Evolutionary conservation across 2,113 vertebrate genomes (phyloP), one percentile per base, ranked within the genome.

Genomic region (Osmerus mordax): DNA sequence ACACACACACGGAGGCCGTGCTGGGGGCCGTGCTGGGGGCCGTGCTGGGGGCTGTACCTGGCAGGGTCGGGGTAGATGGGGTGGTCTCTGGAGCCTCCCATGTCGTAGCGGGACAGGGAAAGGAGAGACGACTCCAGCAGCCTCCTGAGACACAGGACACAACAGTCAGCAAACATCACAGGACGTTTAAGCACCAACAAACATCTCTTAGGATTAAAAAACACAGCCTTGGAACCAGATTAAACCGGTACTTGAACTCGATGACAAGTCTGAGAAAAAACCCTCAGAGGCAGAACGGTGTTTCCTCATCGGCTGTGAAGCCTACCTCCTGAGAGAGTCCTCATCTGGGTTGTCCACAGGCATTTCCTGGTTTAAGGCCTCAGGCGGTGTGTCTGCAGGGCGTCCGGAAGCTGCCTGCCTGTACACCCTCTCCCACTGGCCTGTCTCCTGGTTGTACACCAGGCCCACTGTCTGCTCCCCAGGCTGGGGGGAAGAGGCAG

Each of bases 291-390:
- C 16, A 67, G 19, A 52, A 16, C n/a, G 19, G 12, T 6, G 32
- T 14, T 11, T 19, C 18, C 36, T 21, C 3, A 16, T 14, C 12
- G 4, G 23, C 0, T 8, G 13, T 36, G 8, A 21, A 11, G 19
- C 91, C 82, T 93, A 99, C 97, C 97, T 97, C 87, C 97, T 94
- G 65, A 99, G 94, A 2, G 96, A 97, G 91, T 99, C 96, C 87
- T 99, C 97, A 59, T 98, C 97, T 2, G 97, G 93, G 77, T 93
- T 96, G 83, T 99, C 97, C 82, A 97, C 97, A 89, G 96, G 94
- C 94, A 97, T 95, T 89, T 99, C 97, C 89, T 97, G 96, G 93
- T 93, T 96, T 96, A 99, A 96, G 96, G 96, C 94, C 89, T 99
- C 97, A 87, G 96, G 94, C 85, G 95, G 89, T 87, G 95, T 90